These are phyloP conservation scores for Philantomba maxwellii DNA, from an alignment of 2,113 vertebrate species.

Conservation along the genomic window DNA sequence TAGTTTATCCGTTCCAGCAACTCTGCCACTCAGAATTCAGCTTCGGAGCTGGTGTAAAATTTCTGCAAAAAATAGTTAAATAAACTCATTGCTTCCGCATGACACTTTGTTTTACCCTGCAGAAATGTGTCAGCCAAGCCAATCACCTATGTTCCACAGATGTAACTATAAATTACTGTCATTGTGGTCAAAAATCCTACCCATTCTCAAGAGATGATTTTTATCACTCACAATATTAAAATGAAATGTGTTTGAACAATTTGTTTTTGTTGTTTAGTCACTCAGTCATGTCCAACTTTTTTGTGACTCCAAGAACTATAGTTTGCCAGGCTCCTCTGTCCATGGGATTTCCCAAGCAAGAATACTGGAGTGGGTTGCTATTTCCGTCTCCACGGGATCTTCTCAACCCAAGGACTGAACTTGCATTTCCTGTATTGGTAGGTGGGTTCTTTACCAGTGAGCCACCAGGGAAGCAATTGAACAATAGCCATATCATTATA, in stretches of 20 bases:
- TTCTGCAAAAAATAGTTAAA: background rate
- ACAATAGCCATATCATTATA: background rate
- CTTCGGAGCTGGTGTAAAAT: background rate
- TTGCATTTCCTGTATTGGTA: background rate
- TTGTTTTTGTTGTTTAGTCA: background rate
- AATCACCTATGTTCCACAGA: constrained; percentile 7
- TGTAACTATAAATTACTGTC: background rate
- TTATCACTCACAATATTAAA: background rate
- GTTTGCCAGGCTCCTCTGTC: background rate
- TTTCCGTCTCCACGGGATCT: background rate
- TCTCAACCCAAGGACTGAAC: background rate
- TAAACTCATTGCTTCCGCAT: background rate
- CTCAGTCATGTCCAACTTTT: background rate
- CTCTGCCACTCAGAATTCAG: background rate
- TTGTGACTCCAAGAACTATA: background rate
- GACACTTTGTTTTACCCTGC: background rate
- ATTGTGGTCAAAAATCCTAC: background rate
- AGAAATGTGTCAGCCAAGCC: background rate
- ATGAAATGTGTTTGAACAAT: background rate
- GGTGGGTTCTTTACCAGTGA: background rate
- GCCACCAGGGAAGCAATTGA: background rate
- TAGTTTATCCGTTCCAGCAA: background rate
- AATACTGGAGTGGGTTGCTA: background rate
- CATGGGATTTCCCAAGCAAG: background rate
- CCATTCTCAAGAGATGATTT: background rate